These are phyloP conservation scores for Stigmatopora argus DNA, from an alignment of 2,113 vertebrate species.

Conservation along the genomic window DNA sequence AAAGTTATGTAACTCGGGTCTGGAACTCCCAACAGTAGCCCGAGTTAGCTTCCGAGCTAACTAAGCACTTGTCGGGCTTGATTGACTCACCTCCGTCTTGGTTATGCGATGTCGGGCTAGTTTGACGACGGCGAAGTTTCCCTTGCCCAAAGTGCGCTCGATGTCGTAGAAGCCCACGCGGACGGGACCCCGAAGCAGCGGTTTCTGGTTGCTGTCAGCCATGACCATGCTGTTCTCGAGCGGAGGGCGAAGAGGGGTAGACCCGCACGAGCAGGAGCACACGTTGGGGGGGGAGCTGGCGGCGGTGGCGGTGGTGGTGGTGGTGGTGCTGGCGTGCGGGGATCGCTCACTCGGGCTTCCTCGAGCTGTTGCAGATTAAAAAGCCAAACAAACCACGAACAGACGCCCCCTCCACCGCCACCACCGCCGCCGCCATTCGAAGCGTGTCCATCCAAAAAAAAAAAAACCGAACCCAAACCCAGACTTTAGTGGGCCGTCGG, in stretches of 20 bases:
- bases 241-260: conserved; percentile 45
- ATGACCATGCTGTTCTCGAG: conserved; percentile 86
- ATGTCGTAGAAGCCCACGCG: conserved; percentile 96
- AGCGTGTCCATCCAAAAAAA: conserved; percentile 64
- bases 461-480: conserved; percentile 19
- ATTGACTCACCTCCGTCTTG: conserved; percentile 88
- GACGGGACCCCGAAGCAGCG: conserved; percentile 82
- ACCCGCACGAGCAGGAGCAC: conserved; percentile 8
- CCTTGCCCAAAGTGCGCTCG: conserved; percentile 93
- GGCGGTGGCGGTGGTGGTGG: background rate
- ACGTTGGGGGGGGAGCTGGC: background rate
- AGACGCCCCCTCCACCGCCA: conserved; percentile 43
- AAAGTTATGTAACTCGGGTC: conserved; percentile 59
- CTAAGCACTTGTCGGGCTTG: conserved; percentile 8
- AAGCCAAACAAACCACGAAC: conserved; percentile 58
- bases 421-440: conserved; percentile 50
- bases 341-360: conserved; percentile 36
- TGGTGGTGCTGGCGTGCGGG: background rate
- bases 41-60: conserved; percentile 61
- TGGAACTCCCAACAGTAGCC: conserved; percentile 24
- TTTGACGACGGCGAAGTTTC: conserved; percentile 95
- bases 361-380: conserved; percentile 60
- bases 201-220: conserved; percentile 88
- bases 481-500: conserved; percentile 52
- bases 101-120: conserved; percentile 92